phyloP scores from a whole-genome alignment of 2,888 invertebrate species.

The Tineola bisselliella region DNA sequence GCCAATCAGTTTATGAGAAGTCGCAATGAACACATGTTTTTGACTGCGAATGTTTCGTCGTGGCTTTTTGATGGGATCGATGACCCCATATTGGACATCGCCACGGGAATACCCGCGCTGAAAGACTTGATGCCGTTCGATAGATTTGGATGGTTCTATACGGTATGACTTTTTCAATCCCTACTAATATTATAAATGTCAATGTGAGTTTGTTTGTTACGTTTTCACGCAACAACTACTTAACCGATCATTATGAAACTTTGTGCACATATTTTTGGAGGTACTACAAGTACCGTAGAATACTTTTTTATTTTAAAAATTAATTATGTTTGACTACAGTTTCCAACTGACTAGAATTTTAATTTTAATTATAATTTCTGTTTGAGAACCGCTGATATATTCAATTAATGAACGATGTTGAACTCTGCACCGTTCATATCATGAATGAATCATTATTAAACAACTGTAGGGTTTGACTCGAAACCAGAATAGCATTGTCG shows the following conservation, averaged over 20 bases:
- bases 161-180: conserved; percentile 68
- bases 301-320: too few species aligned
- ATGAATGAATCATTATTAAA: neutral
- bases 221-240: too few species aligned
- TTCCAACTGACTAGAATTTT: too few species aligned
- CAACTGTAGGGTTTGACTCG: neutral
- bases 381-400: neutral
- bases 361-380: too few species aligned
- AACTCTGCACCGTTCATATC: neutral
- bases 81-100: conserved; percentile 73
- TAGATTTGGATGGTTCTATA: conserved; percentile 87
- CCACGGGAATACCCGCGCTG: conserved; percentile 59
- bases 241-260: too few species aligned
- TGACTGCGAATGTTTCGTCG: conserved; percentile 72
- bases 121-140: conserved; percentile 72
- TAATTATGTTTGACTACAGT: too few species aligned
- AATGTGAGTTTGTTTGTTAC: too few species aligned
- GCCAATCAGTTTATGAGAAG: conserved; percentile 66
- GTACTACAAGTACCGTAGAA: too few species aligned
- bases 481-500: neutral
- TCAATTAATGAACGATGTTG: neutral
- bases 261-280: too few species aligned
- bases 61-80: conserved; percentile 85
- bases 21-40: conserved; percentile 61
- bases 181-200: too few species aligned